Conservation (phyloP, 2,797 vertebrate species). For the Pteronotus mesoamericanus region DNA sequence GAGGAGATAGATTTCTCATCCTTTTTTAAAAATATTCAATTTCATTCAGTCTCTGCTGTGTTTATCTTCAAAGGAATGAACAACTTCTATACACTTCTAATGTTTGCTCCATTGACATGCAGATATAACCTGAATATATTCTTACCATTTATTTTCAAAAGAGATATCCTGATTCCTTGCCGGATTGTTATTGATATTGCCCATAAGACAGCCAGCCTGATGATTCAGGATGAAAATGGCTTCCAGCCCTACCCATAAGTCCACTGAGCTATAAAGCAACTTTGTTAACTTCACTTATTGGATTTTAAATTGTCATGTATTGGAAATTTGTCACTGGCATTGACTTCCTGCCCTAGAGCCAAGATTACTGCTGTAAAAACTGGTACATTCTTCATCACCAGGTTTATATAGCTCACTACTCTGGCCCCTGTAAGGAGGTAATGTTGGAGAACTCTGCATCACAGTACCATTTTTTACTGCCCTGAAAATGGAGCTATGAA, state of each 20-base stretch:
- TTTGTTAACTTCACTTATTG: slow-evolving; percentile 53
- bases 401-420: not conserved
- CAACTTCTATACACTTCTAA: not conserved
- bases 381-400: not conserved
- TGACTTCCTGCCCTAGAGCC: slow-evolving; percentile 30
- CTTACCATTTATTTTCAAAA: slow-evolving; percentile 34
- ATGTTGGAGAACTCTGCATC: not conserved
- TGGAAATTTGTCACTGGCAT: slow-evolving; percentile 58
- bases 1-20: not conserved
- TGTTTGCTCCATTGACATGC: not conserved
- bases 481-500: not conserved
- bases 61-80: not conserved
- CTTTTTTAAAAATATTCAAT: not conserved
- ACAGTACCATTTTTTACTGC: not conserved
- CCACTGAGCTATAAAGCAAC: slow-evolving; percentile 53
- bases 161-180: not conserved
- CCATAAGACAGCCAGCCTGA: not conserved
- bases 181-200: not conserved
- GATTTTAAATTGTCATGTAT: slow-evolving; percentile 55
- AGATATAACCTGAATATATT: not conserved
- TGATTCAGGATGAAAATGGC: not conserved
- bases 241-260: not conserved
- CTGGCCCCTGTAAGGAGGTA: not conserved
- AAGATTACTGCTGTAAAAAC: slow-evolving; percentile 28
- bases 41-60: not conserved